Evolutionary conservation across 2,797 vertebrate genomes (phyloP), one percentile per base, ranked within the genome.

Genomic region (Cyprinodon diabolis): DNA sequence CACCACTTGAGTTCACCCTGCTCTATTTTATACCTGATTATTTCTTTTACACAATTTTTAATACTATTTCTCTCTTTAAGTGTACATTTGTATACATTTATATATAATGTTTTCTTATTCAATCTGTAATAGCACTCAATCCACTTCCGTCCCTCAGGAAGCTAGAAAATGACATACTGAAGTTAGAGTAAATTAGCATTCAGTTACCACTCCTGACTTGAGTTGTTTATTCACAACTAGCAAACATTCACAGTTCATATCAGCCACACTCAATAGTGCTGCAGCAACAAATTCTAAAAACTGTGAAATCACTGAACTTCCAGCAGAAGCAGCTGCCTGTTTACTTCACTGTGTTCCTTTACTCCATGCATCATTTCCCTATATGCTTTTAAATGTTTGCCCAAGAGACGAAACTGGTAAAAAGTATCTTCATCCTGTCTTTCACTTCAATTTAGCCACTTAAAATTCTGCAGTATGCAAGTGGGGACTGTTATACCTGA

Each of bases 251-350:
- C 76, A 74, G 51, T 77, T 71, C 84, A 84, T 92, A 92, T 92
- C 91, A 90, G 92, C 86, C 90, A 89, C 92, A 89, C 86, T 91
- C 89, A 88, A 83, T 89, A 75, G 83, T 74, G 72, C 83, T 74
- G 80, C 76, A 82, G 90, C 88, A 88, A 94, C 92, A 93, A 89
- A 89, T 86, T 88, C 86, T 84, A 81, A 84, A 80, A 85, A 87
- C 88, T 90, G 85, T 89, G 83, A 92, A 94, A 92, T 92, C 90
- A 87, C 74, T 89, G 75, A 89, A 90, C 88, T 92, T 92, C 89
- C 84, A 91, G 86, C 79, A 89, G 84, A 88, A 76, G 80, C 86
- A 84, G 83, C 82, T 90, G 88, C 86, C 86, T 91, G 91, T 93
- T 93, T 91, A 90, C 89, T 92, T 90, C 84, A 90, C 84, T 92